These are phyloP conservation scores for Campodea augens DNA, from an alignment of 1,140 invertebrate genomes.

Conservation along the genomic window DNA sequence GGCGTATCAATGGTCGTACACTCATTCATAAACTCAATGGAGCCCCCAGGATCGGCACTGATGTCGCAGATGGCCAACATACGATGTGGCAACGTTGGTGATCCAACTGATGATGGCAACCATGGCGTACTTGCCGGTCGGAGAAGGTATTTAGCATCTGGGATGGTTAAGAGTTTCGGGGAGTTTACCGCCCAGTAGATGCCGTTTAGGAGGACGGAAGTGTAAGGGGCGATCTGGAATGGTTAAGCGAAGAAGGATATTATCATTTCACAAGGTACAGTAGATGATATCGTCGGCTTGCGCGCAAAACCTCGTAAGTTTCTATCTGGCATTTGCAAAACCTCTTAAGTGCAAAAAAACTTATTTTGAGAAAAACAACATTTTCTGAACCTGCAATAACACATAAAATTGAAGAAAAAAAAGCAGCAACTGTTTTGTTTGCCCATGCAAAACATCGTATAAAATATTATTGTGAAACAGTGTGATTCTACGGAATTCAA, in stretches of 20 bases:
- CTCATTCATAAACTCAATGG: slow-evolving; percentile 99
- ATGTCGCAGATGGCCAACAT: slow-evolving; percentile 93
- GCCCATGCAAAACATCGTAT: too few relatives aligned
- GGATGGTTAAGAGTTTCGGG: slow-evolving; percentile 88
- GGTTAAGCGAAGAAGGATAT: background rate
- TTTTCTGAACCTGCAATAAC: too few relatives aligned
- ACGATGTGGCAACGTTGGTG: slow-evolving; percentile 71
- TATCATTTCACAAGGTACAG: too few relatives aligned
- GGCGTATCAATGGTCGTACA: slow-evolving; percentile 98
- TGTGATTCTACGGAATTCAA: too few relatives aligned
- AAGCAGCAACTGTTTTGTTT: background rate
- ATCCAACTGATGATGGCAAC: slow-evolving; percentile 67
- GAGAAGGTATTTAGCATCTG: slow-evolving; percentile 88
- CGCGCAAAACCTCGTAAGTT: too few relatives aligned
- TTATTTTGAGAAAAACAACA: too few relatives aligned
- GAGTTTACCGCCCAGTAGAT: slow-evolving; percentile 97
- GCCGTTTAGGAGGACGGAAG: slow-evolving; percentile 90
- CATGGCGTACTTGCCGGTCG: slow-evolving; percentile 75
- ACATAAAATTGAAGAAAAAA: background rate
- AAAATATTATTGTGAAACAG: too few relatives aligned
- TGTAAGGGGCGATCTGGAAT: slow-evolving; percentile 80
- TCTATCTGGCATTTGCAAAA: too few relatives aligned
- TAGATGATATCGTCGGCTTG: too few relatives aligned
- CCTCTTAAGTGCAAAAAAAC: too few relatives aligned
- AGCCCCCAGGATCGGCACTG: slow-evolving; percentile 94